phyloP scores from a whole-genome alignment of 2,797 vertebrate species.

The Myotis vivesi region DNA sequence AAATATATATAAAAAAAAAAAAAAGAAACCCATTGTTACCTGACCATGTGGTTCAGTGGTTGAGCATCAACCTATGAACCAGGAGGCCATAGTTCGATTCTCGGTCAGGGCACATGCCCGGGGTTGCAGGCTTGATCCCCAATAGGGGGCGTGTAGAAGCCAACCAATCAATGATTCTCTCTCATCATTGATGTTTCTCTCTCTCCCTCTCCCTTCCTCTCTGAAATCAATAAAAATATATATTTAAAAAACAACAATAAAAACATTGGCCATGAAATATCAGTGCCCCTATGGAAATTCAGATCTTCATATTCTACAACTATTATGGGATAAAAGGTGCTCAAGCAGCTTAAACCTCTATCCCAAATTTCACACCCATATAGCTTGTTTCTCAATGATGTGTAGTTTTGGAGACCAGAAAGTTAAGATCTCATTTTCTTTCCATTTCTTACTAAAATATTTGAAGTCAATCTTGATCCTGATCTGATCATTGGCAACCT shows the following conservation, averaged over 20 bases:
- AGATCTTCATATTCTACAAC: conserved; percentile 66
- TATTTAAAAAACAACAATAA: too few relatives aligned
- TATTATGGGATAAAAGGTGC: conserved; percentile 58
- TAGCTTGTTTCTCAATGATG: conserved; percentile 54
- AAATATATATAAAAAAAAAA: too few relatives aligned
- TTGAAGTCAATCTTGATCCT: conserved; percentile 61
- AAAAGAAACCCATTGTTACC: conserved; percentile 57
- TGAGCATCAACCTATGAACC: too few relatives aligned
- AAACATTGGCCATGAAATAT: conserved; percentile 37
- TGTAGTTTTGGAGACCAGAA: conserved; percentile 51
- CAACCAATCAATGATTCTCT: too few relatives aligned
- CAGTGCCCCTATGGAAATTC: conserved; percentile 65
- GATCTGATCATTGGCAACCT: conserved; percentile 64
- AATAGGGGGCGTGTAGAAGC: too few relatives aligned
- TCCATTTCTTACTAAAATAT: conserved; percentile 58
- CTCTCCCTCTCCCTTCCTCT: too few relatives aligned
- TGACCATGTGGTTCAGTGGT: too few relatives aligned
- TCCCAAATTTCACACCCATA: conserved; percentile 69
- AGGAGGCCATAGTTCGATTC: too few relatives aligned
- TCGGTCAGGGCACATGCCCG: too few relatives aligned
- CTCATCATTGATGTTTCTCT: too few relatives aligned
- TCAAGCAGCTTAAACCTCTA: conserved; percentile 52
- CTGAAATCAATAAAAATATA: too few relatives aligned
- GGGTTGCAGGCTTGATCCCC: too few relatives aligned
- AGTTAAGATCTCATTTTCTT: conserved; percentile 65